Percentiles rank a stretch among this genome's conserved stretches.
These are phyloP conservation scores for Oostethus manadensis DNA, from an alignment of 2,113 vertebrate species.

Conservation along the genomic window DNA sequence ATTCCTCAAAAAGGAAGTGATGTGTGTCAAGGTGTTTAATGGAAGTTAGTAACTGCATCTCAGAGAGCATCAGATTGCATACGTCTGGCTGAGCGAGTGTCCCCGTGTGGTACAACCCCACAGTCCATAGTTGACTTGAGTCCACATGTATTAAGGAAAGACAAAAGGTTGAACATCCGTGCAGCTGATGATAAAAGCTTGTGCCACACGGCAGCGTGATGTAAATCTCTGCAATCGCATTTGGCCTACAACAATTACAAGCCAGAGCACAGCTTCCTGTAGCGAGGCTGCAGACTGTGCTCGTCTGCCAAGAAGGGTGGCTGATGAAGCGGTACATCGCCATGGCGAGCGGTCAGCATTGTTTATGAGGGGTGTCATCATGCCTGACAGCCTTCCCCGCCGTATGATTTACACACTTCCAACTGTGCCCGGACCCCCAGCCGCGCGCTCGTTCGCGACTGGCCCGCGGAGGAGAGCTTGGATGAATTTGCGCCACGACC, in stretches of 20 bases:
- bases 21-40: slow-evolving; percentile 5
- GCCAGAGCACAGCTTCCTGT: no score
- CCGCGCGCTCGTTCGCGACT: slow-evolving; percentile 16
- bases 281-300: no score
- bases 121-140: slow-evolving; percentile 28
- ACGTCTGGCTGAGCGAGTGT: slow-evolving; percentile 38
- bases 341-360: slow-evolving; percentile 56
- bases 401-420: slow-evolving; percentile 69
- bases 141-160: slow-evolving; percentile 55
- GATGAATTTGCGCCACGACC: slow-evolving; percentile 49
- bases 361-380: slow-evolving; percentile 67
- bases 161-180: slow-evolving; percentile 24
- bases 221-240: slow-evolving; percentile 62
- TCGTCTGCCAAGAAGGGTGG: neutral
- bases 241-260: neutral
- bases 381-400: slow-evolving; percentile 63
- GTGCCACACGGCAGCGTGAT: slow-evolving; percentile 49
- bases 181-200: slow-evolving; percentile 53
- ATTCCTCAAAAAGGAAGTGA: no score
- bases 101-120: slow-evolving; percentile 16
- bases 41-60: slow-evolving; percentile 6
- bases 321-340: slow-evolving; percentile 60
- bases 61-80: slow-evolving; percentile 39
- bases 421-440: slow-evolving; percentile 45
- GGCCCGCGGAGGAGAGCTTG: slow-evolving; percentile 32